A percentile compares a stretch with the other conserved stretches of the same genome.
Conservation (phyloP, 2,113 vertebrate species). For the Scophthalmus maximus region DNA sequence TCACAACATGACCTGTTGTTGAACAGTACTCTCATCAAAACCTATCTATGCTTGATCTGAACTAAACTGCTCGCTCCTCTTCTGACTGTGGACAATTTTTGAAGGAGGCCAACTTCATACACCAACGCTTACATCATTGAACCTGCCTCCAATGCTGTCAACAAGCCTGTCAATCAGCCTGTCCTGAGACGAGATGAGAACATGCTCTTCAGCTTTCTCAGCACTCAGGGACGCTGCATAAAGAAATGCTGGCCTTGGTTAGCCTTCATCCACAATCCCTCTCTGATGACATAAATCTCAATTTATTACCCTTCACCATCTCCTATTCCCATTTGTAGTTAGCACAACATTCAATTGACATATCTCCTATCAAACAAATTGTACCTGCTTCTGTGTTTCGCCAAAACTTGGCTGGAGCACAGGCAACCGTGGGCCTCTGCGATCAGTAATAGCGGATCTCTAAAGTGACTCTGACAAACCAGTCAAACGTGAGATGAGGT, state of each 20-base stretch:
- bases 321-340: background rate
- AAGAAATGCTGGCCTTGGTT: conserved; percentile 45
- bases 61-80: background rate
- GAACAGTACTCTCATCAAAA: too few species aligned
- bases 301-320: background rate
- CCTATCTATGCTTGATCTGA: too few species aligned
- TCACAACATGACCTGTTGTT: too few species aligned
- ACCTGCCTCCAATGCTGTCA: background rate
- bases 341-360: background rate
- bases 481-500: background rate
- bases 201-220: conserved; percentile 31
- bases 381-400: background rate
- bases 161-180: conserved; percentile 1
- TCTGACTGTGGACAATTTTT: background rate
- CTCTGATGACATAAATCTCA: background rate
- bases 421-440: background rate
- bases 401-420: background rate
- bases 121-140: background rate
- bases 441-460: background rate
- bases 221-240: conserved; percentile 1
- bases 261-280: background rate
- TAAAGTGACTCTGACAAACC: background rate
- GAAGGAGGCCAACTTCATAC: background rate
- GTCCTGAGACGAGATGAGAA: background rate
- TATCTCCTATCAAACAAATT: background rate